Evolutionary conservation across 2,797 vertebrate genomes (phyloP), one percentile per base, ranked within the genome.

Genomic region (Mustela erminea): DNA sequence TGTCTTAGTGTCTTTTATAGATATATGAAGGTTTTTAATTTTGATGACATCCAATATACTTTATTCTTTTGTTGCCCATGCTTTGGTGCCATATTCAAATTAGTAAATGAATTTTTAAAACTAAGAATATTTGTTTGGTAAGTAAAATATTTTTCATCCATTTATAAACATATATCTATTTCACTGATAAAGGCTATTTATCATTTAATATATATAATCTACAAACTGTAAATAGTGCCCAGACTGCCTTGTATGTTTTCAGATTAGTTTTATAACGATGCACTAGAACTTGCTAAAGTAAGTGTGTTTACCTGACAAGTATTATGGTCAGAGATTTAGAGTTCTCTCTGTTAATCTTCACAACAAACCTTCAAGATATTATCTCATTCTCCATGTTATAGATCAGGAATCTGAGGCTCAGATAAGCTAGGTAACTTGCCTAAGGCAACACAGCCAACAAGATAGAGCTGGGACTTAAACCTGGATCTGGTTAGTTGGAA

Each of bases 71-170:
- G 43, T 72, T 93, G 46, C 10, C 70, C 23, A 13, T 95, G 25
- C 58, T 87, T 93, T 75, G 60, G 35, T 89, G 6, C 54, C 23
- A 92, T 70, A 86, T 35, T 94, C n/a, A 92, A 72, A 66, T 77
- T 81, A 92, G 17, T 52, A 92, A 94, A 58, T 78, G 1, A 93
- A 87, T 58, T 92, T 92, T 94, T 83, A 90, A 96, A 96, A 87
- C 62, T 72, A 93, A 83, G n/a, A 41, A n/a, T 66, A 87, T 78
- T 87, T 94, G 41, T 78, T 87, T 94, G 56, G 20, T 90, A 87
- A 96, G 54, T 46, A 80, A 86, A 70, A 95, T 7, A 90, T 83
- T 60, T 90, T 70, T 96, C n/a, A 74, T 49, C 18, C 17, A 77
- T 58, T 60, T 93, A 83, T 32, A 95, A 96, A 72, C 70, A 93